Evolutionary conservation across 1,140 invertebrate species (phyloP), one percentile per base, ranked within the genome.

Genomic region (Leptinotarsa texana): DNA sequence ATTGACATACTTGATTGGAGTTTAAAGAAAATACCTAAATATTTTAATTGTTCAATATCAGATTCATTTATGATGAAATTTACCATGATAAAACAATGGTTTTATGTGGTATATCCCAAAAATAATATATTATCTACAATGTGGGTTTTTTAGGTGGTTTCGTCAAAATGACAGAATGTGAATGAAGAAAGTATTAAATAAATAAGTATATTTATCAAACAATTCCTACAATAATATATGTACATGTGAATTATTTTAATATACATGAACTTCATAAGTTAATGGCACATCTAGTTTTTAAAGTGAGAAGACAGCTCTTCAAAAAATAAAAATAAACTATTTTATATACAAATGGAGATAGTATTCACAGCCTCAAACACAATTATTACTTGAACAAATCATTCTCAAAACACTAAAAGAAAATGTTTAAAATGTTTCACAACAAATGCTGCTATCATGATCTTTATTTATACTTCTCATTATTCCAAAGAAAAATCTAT

Each of bases 121-220:
- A 42, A 11, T 42, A 42, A 42, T 42, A 11, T 42, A 42, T 42
- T 11, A 11, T 42, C 33, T 42, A 11, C 2, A 8, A 42, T 42
- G 33, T 42, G 33, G 33, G 8, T 42, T 11, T 42, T 42, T 42
- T 42, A 11, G 8, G 33, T 42, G 33, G 33, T 42, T 11, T 42
- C 8, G 11, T 42, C 8, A 42, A 42, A 42, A 11, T 42, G 3
- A 42, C 33, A 42, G 33, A 11, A 42, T 42, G 33, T 42, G 33
- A 42, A 42, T 42, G 33, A 42, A 42, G 33, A 42, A 11, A 42
- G 3, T 75, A 78, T 76, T 80, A 80, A 82, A 82, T 82, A 82
- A 82, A 82, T 82, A 82, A 75, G 70, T 80, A 77, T 80, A 78
- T 80, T 82, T 82, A 82, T 82, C 78, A 80, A 82, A 82, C 81